A percentile compares a stretch with the other conserved stretches of the same genome.
Conservation (phyloP, 2,888 invertebrate genomes). For the Norana najaformis region DNA sequence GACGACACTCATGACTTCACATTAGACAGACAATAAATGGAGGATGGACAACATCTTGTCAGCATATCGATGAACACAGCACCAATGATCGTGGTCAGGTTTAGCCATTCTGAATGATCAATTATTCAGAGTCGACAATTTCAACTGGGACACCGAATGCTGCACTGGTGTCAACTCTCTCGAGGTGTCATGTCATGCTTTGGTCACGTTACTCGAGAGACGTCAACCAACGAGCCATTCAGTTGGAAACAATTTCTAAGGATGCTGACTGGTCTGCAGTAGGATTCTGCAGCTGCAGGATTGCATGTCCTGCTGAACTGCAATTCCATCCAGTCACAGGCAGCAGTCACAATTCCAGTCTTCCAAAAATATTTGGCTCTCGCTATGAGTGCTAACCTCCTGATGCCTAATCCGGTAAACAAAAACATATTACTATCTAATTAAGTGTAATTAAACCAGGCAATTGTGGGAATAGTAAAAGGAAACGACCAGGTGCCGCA, state of each 20-base stretch:
- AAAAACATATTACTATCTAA: background rate
- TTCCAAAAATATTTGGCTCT: background rate
- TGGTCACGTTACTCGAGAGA: background rate
- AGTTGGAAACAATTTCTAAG: background rate
- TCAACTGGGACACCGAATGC: background rate
- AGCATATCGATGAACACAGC: background rate
- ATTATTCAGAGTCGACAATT: background rate
- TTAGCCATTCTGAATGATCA: conserved; percentile 3
- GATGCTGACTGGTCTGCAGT: background rate
- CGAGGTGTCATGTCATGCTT: background rate
- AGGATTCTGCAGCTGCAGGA: background rate
- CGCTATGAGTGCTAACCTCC: background rate
- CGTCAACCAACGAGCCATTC: background rate
- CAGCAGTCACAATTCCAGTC: background rate
- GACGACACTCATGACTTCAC: background rate
- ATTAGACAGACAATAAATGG: background rate
- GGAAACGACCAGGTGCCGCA: background rate
- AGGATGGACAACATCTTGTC: background rate
- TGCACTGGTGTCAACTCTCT: conserved; percentile 7
- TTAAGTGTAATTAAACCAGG: background rate
- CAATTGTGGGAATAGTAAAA: background rate
- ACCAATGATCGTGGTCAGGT: background rate
- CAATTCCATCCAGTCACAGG: background rate
- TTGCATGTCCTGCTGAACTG: background rate
- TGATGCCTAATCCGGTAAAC: background rate